phyloP scores from a whole-genome alignment of 2,113 vertebrate genomes.

The Malurus melanocephalus region DNA sequence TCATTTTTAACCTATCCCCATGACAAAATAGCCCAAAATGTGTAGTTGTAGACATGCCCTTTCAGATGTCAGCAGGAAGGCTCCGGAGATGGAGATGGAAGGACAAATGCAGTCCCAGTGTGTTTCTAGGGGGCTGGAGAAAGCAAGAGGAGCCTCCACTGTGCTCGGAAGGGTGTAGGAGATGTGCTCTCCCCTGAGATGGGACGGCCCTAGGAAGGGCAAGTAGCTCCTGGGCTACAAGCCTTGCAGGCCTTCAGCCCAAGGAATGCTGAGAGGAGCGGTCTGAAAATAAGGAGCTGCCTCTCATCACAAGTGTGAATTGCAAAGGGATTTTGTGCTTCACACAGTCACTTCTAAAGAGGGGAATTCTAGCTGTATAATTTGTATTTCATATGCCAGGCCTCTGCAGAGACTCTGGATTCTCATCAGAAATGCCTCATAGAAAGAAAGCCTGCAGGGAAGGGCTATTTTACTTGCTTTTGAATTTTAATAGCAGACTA shows the following conservation, averaged over 20 bases:
- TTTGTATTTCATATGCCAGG: conserved; percentile 33
- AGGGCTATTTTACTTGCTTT: conserved; percentile 51
- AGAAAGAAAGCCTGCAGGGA: conserved; percentile 36
- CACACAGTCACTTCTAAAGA: conserved; percentile 13
- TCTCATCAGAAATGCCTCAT: conserved; percentile 46
- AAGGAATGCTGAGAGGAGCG: neutral
- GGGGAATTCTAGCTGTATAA: conserved; percentile 4
- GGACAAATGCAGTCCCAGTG: neutral
- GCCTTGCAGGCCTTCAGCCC: neutral
- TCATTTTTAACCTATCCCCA: conserved; percentile 37
- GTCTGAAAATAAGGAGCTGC: conserved; percentile 1
- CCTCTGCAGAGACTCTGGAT: conserved; percentile 35
- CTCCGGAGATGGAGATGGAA: neutral
- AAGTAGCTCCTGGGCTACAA: neutral
- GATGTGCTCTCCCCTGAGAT: neutral
- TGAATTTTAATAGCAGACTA: conserved; percentile 41
- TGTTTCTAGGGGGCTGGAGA: neutral
- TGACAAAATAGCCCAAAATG: conserved; percentile 30
- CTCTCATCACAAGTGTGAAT: neutral
- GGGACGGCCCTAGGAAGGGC: neutral
- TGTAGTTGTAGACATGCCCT: neutral
- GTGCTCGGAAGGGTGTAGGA: neutral
- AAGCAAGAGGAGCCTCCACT: neutral
- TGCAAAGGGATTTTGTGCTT: conserved; percentile 29
- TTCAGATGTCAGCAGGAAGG: neutral